phyloP scores from a whole-genome alignment of 1,140 invertebrate species.

The Meteorus sp. region DNA sequence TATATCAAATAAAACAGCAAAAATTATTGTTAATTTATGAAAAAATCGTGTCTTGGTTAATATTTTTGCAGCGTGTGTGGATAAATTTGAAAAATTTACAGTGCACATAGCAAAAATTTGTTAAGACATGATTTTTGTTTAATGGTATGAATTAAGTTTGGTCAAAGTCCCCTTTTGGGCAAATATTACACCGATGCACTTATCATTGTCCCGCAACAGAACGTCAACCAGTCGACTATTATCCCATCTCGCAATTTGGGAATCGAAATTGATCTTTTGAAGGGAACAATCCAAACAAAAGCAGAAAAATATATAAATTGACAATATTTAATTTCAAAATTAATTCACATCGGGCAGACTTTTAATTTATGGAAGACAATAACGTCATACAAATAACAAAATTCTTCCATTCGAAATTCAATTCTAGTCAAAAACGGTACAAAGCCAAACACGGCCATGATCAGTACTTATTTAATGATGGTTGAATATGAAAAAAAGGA shows the following conservation, averaged over 20 bases:
- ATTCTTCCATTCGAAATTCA: slow-evolving; percentile 44
- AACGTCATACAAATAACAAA: not conserved
- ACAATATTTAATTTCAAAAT: not conserved
- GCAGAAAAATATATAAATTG: slow-evolving; percentile 3
- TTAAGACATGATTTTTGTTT: slow-evolving; percentile 40
- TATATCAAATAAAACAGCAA: slow-evolving; percentile 53
- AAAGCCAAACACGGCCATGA: slow-evolving; percentile 47
- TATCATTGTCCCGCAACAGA: slow-evolving; percentile 38
- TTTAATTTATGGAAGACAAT: no score
- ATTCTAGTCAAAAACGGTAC: slow-evolving; percentile 60
- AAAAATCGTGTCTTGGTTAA: slow-evolving; percentile 25
- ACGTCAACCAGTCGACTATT: not conserved
- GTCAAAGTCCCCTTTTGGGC: slow-evolving; percentile 60
- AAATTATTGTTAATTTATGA: slow-evolving; percentile 55
- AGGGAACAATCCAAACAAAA: slow-evolving; percentile 18
- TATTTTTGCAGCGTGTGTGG: slow-evolving; percentile 19
- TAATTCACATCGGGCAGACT: not conserved
- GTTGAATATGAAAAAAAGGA: slow-evolving; percentile 16
- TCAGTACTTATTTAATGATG: slow-evolving; percentile 54
- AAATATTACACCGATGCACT: slow-evolving; percentile 55
- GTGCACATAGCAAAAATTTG: slow-evolving; percentile 16
- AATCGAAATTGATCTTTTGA: slow-evolving; percentile 1
- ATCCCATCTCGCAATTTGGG: slow-evolving; percentile 7
- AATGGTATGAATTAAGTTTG: slow-evolving; percentile 57
- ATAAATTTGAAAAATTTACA: slow-evolving; percentile 12